Percentiles rank a stretch among this genome's conserved stretches.
Evolutionary conservation across 2,888 invertebrate species (phyloP).

Genomic region (Drosophila mayaguana): DNA sequence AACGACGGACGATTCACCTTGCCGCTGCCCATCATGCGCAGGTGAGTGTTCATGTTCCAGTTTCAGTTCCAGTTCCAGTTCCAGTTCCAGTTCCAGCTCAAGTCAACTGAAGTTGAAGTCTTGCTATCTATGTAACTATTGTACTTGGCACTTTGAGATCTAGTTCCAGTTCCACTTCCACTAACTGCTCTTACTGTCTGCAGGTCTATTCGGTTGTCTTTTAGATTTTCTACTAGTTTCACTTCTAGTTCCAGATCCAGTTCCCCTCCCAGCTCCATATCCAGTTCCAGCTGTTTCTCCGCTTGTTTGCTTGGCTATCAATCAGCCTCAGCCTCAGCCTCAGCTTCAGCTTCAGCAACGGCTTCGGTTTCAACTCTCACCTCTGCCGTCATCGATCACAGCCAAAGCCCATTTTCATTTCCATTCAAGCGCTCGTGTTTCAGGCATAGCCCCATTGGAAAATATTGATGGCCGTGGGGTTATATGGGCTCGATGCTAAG

Average conservation of each 20-base stretch:
- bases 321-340: conserved; percentile 9
- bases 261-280: background rate
- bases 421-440: conserved; percentile 52
- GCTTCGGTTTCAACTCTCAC: conserved; percentile 48
- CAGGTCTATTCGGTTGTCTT: background rate
- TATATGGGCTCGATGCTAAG: no score
- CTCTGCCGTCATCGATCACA: conserved; percentile 71
- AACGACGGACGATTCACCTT: conserved; percentile 84
- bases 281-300: conserved; percentile 4
- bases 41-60: conserved; percentile 77
- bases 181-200: background rate
- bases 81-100: background rate
- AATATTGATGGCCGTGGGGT: background rate
- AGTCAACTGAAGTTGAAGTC: no score
- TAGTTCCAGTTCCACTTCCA: background rate
- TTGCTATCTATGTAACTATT: no score
- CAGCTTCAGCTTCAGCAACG: background rate
- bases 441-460: conserved; percentile 24
- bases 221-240: background rate
- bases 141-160: no score
- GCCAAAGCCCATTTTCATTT: conserved; percentile 51
- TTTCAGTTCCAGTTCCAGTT: background rate
- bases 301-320: conserved; percentile 9
- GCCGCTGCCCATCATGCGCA: conserved; percentile 85
- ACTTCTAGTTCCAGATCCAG: conserved; percentile 5